Evolutionary conservation across 2,888 invertebrate genomes (phyloP), one percentile per base, ranked within the genome.

Genomic region (Teleiodes luculella): DNA sequence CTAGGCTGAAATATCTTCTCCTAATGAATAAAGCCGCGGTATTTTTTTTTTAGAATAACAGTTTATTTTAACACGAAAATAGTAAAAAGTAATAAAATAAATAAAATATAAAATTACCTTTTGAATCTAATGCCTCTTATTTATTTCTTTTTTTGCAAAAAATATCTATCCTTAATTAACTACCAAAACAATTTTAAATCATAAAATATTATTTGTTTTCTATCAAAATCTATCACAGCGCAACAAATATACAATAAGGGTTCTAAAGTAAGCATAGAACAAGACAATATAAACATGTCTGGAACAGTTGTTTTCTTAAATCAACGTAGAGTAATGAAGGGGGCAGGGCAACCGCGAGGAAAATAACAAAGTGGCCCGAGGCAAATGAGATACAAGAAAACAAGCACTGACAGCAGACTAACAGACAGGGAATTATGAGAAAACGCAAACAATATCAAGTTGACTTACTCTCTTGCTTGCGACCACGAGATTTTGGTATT

Each of bases 251-350:
- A 48, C 48, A 36, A 36, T 35, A 20, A 35, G 48, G 35, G 33
- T 48, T 18, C 8, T 20, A 50, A 41, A 20, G 39, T 52, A 54
- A 54, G 53, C 52, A 41, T 39, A 33, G 35, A 54, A 48, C 39
- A 41, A 50, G 62, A 61, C 59, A 71, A 62, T 63, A 69, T 63
- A 72, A 70, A 76, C 71, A 76, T 73, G 79, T 78, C 76, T 62
- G 56, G 56, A 74, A 69, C 81, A 79, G 70, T 73, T 73, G 72
- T 74, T 73, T 72, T 76, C 63, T 70, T 66, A 72, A 72, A 79
- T 79, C 75, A 76, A 73, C 70, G 69, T 74, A 75, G 72, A 70
- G 69, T 74, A 75, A 74, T 70, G 67, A 73, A 68, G 64, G 61
- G 72, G 71, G 61, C 64, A 67, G 72, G 64, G 64, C 61, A 57